Evolutionary conservation across 2,888 invertebrate genomes (phyloP).

Genomic region (Drosophila nr. perissopoda): DNA sequence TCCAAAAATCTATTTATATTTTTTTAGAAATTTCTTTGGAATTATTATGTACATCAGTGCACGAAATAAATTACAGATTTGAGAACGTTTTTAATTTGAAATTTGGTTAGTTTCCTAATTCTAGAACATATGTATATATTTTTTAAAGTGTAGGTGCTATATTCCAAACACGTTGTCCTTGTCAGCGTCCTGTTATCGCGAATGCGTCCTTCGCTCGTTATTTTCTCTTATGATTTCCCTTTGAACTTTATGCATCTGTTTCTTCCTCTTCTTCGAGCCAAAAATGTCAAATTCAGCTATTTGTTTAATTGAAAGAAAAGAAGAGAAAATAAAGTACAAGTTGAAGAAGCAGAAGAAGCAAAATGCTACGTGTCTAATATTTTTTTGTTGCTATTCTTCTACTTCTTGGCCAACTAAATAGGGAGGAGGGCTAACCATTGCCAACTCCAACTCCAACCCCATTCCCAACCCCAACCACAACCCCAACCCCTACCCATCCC

Average conservation of each 20-base stretch:
- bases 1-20: not conserved
- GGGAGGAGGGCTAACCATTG: not conserved
- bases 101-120: not conserved
- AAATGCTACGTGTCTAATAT: constrained; percentile 18
- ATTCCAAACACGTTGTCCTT: constrained; percentile 23
- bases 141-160: not conserved
- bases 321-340: constrained; percentile 10
- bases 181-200: constrained; percentile 45
- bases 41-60: not conserved
- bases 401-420: not conserved
- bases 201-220: constrained; percentile 50
- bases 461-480: not conserved
- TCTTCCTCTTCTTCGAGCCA: constrained; percentile 27
- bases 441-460: not conserved
- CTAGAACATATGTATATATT: not conserved
- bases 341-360: not conserved
- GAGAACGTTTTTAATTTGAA: not conserved
- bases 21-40: not conserved
- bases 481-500: not conserved
- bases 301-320: constrained; percentile 74
- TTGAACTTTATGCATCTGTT: constrained; percentile 60
- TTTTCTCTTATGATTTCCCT: constrained; percentile 63
- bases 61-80: not conserved
- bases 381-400: not conserved
- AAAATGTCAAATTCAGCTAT: constrained; percentile 78